Base-by-base conservation (phyloP, 2,797 vertebrate genomes). In the Scleropages formosus region DNA sequence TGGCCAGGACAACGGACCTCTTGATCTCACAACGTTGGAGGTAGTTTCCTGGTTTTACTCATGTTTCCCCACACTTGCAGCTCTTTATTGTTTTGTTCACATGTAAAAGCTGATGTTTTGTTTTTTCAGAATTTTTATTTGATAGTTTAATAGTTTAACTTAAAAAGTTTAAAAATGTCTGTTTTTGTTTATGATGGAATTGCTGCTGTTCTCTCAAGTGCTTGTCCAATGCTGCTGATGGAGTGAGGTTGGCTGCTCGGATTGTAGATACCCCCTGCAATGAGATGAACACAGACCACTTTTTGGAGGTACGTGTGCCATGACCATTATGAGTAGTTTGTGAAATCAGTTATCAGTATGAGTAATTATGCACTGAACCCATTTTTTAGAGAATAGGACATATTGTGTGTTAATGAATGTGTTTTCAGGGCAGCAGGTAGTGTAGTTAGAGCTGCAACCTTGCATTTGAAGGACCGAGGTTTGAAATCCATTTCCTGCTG, bases 251-350 rank as follows among this genome's bases (percentile, higher is more conserved):
- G 87, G 96, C 97, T 0, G 98, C 98, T 73, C 94, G 96, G 10
- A 98, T 99, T 2, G 98, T 99, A 85, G 98, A 99, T 90, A 95
- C 95, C 0, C 98, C 98, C 0, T 99, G 97, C 88, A 98, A 87
- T 4, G 96, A 98, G 92, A 99, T 99, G 98, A 95, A 96, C 84
- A 99, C 98, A 0, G 95, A 98, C 74, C 87, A 83, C 80, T 99
- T 99, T 85, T 86, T 99, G 15, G 94, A 96, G 88, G 98, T 95
- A 69, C 73, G 94, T 84, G 26, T 51, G 77, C 39, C 31, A 6
- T 39, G 31, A 39, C 39, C 39, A 39, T 39, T 39, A 39, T 39
- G 39, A 39, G 6, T 39, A 39, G 6, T 39, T 39, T 39, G 31
- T 39, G 31, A 6, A 39, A 39, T 39, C 39, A 39, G 31, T 39